These are phyloP conservation scores for Temnothorax nylanderi DNA, from an alignment of 1,140 invertebrate species.

Conservation along the genomic window DNA sequence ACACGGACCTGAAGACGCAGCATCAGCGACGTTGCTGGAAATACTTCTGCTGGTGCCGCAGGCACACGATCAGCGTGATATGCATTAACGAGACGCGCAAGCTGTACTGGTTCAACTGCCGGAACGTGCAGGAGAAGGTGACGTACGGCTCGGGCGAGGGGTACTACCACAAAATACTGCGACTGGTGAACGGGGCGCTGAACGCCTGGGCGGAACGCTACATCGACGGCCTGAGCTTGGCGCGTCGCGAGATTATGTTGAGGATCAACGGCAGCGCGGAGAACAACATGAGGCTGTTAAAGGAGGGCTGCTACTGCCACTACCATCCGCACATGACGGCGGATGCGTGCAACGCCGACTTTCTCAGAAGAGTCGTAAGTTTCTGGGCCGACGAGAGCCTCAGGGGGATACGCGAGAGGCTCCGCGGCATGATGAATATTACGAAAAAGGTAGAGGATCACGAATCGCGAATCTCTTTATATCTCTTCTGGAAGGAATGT, in stretches of 20 bases:
- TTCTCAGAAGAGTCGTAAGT: slow-evolving; percentile 84
- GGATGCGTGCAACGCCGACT: slow-evolving; percentile 84
- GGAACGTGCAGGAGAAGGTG: slow-evolving; percentile 82
- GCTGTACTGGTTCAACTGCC: slow-evolving; percentile 83
- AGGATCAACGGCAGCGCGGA: slow-evolving; percentile 83
- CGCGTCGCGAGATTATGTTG: slow-evolving; percentile 81
- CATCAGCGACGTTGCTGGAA: slow-evolving; percentile 82
- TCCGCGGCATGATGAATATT: slow-evolving; percentile 75
- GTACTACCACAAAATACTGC: slow-evolving; percentile 82
- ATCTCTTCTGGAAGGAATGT: slow-evolving; percentile 50
- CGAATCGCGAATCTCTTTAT: slow-evolving; percentile 58
- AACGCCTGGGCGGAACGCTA: slow-evolving; percentile 81
- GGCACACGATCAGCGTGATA: slow-evolving; percentile 84
- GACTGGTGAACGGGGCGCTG: slow-evolving; percentile 80
- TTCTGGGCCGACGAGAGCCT: slow-evolving; percentile 73
- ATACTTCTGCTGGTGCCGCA: slow-evolving; percentile 82
- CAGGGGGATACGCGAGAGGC: slow-evolving; percentile 70
- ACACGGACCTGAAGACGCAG: slow-evolving; percentile 79
- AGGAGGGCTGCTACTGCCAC: slow-evolving; percentile 85
- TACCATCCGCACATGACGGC: slow-evolving; percentile 84
- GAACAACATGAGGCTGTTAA: slow-evolving; percentile 84
- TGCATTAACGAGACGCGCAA: slow-evolving; percentile 82
- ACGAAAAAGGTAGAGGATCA: slow-evolving; percentile 73
- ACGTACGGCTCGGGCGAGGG: slow-evolving; percentile 81
- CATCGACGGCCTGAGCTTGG: slow-evolving; percentile 79